Conservation (phyloP, 2,888 invertebrate species). For the Hartigia nigra region DNA sequence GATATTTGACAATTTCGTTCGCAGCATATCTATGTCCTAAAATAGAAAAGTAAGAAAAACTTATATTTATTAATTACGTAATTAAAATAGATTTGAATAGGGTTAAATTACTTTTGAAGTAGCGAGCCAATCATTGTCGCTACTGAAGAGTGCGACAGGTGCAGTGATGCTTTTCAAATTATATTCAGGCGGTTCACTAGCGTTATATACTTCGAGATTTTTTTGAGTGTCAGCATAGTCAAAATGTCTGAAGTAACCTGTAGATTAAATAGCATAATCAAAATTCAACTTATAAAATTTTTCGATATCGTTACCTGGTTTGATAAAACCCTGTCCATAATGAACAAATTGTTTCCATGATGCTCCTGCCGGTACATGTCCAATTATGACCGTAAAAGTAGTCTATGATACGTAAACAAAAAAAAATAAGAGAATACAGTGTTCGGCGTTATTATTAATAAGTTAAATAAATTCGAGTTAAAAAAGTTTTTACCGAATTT, state of each 20-base stretch:
- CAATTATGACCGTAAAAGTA: constrained; percentile 54
- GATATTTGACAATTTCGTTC: constrained; percentile 41
- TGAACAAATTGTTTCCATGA: constrained; percentile 62
- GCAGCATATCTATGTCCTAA: constrained; percentile 48
- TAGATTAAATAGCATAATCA: neutral
- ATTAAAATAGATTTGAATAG: constrained; percentile 1
- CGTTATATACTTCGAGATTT: constrained; percentile 51
- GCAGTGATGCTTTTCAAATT: constrained; percentile 48
- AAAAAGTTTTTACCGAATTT: constrained; percentile 30
- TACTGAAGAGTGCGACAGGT: constrained; percentile 56
- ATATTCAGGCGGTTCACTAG: constrained; percentile 53
- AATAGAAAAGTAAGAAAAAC: constrained; percentile 15
- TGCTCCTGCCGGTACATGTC: constrained; percentile 59
- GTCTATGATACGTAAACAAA: constrained; percentile 35
- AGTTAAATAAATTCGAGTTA: no score
- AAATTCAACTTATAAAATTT: neutral
- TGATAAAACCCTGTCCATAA: constrained; percentile 58
- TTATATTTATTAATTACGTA: neutral
- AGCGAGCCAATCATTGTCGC: constrained; percentile 53
- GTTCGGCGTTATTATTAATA: no score
- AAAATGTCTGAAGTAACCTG: constrained; percentile 54
- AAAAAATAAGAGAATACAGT: no score
- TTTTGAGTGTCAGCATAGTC: constrained; percentile 51
- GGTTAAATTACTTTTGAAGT: constrained; percentile 45
- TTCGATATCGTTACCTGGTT: constrained; percentile 44